Evolutionary conservation across 2,113 vertebrate species (phyloP).

Genomic region (Mohoua ochrocephala): DNA sequence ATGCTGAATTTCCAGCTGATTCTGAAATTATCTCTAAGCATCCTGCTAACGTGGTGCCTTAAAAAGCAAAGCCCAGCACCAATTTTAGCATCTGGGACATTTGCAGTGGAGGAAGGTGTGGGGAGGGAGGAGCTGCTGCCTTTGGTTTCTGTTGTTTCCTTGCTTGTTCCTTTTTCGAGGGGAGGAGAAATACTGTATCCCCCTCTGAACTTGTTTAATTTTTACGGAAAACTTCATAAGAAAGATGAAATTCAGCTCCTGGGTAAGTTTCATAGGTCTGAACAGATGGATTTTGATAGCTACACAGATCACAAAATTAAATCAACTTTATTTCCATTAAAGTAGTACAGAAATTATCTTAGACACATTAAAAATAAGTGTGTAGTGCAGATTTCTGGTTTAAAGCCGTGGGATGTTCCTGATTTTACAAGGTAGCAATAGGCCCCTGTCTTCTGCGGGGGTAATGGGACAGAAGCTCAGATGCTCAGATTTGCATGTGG

Average conservation of each 20-base stretch:
- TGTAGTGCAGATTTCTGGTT: slow-evolving; percentile 57
- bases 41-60: neutral
- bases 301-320: slow-evolving; percentile 59
- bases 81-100: neutral
- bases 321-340: slow-evolving; percentile 64
- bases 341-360: slow-evolving; percentile 63
- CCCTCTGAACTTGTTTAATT: slow-evolving; percentile 8
- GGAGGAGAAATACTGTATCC: neutral
- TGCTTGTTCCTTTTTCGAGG: neutral
- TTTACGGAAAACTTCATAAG: slow-evolving; percentile 18
- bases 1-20: neutral
- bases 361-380: slow-evolving; percentile 53
- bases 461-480: neutral
- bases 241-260: slow-evolving; percentile 57
- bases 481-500: slow-evolving; percentile 1
- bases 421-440: slow-evolving; percentile 14
- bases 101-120: neutral
- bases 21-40: neutral
- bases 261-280: slow-evolving; percentile 42
- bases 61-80: slow-evolving; percentile 22
- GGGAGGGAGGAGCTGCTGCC: neutral
- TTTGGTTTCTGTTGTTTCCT: neutral
- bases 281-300: slow-evolving; percentile 72
- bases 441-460: neutral
- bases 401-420: slow-evolving; percentile 46